These are phyloP conservation scores for Plectus sambesii DNA, from an alignment of 1,140 invertebrate species.

Conservation along the genomic window DNA sequence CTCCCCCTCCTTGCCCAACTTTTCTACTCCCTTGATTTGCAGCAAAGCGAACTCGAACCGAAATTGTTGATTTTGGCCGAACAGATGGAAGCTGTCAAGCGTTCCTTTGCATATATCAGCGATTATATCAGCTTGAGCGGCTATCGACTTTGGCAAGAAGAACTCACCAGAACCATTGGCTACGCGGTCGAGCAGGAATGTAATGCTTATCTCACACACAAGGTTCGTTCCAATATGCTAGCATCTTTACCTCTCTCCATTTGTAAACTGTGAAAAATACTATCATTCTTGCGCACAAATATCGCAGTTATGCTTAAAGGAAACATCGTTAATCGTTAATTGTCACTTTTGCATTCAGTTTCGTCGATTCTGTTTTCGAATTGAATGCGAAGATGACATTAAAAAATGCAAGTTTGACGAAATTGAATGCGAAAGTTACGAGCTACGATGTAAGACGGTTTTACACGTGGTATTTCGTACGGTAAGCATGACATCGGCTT, in stretches of 20 bases:
- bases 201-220: slow-evolving; percentile 60
- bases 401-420: no score
- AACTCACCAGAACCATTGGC: slow-evolving; percentile 75
- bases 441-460: no score
- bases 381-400: no score
- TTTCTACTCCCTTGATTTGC: slow-evolving; percentile 20
- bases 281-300: no score
- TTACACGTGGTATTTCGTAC: no score
- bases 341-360: no score
- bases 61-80: slow-evolving; percentile 64
- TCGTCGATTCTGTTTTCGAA: no score
- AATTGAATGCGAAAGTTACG: no score
- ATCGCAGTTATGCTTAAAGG: no score
- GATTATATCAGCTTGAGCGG: slow-evolving; percentile 94
- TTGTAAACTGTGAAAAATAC: no score
- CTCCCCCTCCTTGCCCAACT: slow-evolving; percentile 5
- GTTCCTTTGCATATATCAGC: slow-evolving; percentile 94
- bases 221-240: slow-evolving; percentile 47
- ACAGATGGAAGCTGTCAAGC: slow-evolving; percentile 79
- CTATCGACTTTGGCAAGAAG: slow-evolving; percentile 84
- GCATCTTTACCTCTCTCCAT: neutral
- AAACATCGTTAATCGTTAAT: no score
- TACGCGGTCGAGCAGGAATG: slow-evolving; percentile 87
- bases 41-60: slow-evolving; percentile 57
- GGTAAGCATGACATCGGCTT: no score